Evolutionary conservation across 2,113 vertebrate species (phyloP), one percentile per base, ranked within the genome.

Genomic region (Pteronura brasiliensis): DNA sequence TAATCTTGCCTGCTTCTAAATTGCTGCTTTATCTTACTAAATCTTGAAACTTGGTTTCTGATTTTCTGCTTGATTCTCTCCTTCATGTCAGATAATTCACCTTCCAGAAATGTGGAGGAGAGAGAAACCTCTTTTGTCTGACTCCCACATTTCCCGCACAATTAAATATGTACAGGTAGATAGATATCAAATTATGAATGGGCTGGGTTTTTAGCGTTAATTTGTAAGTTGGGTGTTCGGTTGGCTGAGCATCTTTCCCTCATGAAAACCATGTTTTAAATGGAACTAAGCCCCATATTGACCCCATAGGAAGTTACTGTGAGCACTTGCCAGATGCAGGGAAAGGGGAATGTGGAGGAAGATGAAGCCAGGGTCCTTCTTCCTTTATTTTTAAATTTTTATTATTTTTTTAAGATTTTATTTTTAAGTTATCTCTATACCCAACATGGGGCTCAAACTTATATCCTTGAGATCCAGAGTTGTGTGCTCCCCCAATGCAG

Each of bases 21-120:
- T 17, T 93, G 47, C 36, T 91, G 23, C 36, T 94, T 95, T 92
- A 80, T 69, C 55, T 92, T 47, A 42, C 52, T 85, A 88, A 93
- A 90, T 88, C 65, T 91, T 86, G 31, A 88, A 93, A 95, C 34
- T 61, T 71, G 34, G 87, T 90, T 93, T 81, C 93, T 81, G 31
- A 87, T 80, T 83, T 92, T 87, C 83, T 96, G 55, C 83, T 84
- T 77, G 61, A 84, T 69, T 96, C 67, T 96, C 29, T 89, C 67
- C 34, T 74, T 83, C 80, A 44, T 21, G 31, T 72, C 87, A 96
- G 74, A 69, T 21, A 90, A 55, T 57, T 80, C 34, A 63, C 72
- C 71, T 69, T 90, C 63, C 42, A 88, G 97, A 44, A 61, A 81
- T 47, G 49, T 34, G 47, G 55, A 81, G 17, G 59, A 77, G 7